Percentiles rank a stretch among this genome's conserved stretches.
Conservation (phyloP, 2,797 vertebrate species). For the Cynodonichthys magdalenae region DNA sequence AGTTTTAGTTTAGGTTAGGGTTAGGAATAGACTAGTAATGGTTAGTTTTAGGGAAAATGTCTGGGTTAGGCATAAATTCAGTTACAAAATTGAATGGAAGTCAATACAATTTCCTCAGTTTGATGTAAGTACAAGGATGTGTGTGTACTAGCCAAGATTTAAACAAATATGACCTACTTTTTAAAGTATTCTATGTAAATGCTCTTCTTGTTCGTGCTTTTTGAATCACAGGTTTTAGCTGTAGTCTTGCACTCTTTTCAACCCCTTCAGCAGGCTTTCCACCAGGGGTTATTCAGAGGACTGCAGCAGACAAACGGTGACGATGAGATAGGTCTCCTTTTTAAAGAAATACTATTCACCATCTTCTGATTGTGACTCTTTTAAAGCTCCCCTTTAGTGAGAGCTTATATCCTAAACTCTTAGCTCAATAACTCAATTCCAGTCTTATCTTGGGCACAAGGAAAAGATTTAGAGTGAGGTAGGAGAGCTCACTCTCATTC, state of each 20-base stretch:
- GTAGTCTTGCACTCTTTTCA: background rate
- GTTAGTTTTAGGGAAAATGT: too few species aligned
- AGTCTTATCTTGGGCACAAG: constrained; percentile 72
- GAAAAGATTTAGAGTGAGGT: constrained; percentile 72
- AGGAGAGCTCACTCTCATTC: constrained; percentile 48
- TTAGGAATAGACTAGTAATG: too few species aligned
- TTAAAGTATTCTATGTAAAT: constrained; percentile 18
- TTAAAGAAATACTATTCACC: constrained; percentile 55
- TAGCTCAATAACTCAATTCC: constrained; percentile 80
- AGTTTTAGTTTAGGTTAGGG: too few species aligned
- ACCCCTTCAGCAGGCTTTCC: constrained; percentile 8
- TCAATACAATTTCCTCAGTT: too few species aligned
- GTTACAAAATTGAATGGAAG: too few species aligned
- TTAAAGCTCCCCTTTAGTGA: constrained; percentile 58
- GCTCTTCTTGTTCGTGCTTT: background rate
- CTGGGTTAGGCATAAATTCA: too few species aligned
- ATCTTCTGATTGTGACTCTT: constrained; percentile 50
- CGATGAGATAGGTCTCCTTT: constrained; percentile 16
- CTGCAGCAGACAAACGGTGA: constrained; percentile 31
- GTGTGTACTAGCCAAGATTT: background rate
- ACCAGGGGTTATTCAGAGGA: constrained; percentile 39
- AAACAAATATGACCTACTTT: constrained; percentile 27
- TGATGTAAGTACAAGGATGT: too few species aligned
- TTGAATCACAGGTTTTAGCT: background rate
- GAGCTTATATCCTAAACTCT: constrained; percentile 77